A percentile compares a stretch with the other conserved stretches of the same genome.
Conservation (phyloP, 1,140 invertebrate species). For the honey bee (Apis mellifera) region Amel_HAv3.1 CM009937.2:8721001-8721500, state of each 20-base stretch:
- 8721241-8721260: not conserved
- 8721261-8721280: not conserved
- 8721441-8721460: constrained; percentile 98
- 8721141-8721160: too few relatives aligned
- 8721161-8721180: not conserved
- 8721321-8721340: too few relatives aligned
- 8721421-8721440: constrained; percentile 96
- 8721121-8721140: constrained; percentile 51
- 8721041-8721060: constrained; percentile 83
- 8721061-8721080: constrained; percentile 84
- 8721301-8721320: not conserved
- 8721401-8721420: constrained; percentile 94
- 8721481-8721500: constrained; percentile 97
- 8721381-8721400: constrained; percentile 7
- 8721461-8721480: constrained; percentile 95
- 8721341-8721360: constrained; percentile 1
- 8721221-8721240: not conserved
- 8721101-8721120: constrained; percentile 80
- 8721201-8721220: not conserved
- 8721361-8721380: not conserved
- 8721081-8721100: constrained; percentile 74
- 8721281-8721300: not conserved
- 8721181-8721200: not conserved
- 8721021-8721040: constrained; percentile 80
- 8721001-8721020: constrained; percentile 72